Conservation (phyloP, 2,113 vertebrate species). For the Zeus faber region DNA sequence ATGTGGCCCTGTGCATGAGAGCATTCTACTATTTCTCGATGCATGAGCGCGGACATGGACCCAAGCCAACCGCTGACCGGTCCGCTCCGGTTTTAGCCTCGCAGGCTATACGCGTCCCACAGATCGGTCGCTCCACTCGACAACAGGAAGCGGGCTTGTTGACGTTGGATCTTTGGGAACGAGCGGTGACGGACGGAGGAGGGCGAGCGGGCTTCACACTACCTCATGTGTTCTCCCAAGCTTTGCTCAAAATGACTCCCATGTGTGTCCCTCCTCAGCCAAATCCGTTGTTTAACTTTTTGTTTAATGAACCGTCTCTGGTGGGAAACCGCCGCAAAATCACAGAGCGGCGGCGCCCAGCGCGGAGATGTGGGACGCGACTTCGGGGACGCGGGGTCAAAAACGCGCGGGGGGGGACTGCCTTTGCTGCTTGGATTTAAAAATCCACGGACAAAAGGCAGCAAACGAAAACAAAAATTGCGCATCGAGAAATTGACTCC, state of each 20-base stretch:
- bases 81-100: constrained; percentile 23
- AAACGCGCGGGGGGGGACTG: no score
- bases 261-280: not conserved
- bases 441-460: no score
- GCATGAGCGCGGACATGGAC: not conserved
- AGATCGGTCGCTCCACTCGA: constrained; percentile 28
- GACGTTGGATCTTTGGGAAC: constrained; percentile 36
- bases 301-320: no score
- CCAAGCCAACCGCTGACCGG: constrained; percentile 3
- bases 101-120: constrained; percentile 22
- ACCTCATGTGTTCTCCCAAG: constrained; percentile 9
- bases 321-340: no score
- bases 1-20: not conserved
- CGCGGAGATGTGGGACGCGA: no score
- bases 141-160: constrained; percentile 63
- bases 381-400: no score
- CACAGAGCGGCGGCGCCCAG: no score
- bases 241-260: constrained; percentile 14
- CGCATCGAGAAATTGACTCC: no score
- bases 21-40: no score
- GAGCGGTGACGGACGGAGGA: constrained; percentile 26
- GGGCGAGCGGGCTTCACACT: not conserved
- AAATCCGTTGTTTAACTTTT: no score
- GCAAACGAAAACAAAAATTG: no score
- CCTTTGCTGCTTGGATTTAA: no score